These are phyloP conservation scores for Morpho achilles DNA, from an alignment of 2,888 invertebrate genomes.

Conservation along the genomic window DNA sequence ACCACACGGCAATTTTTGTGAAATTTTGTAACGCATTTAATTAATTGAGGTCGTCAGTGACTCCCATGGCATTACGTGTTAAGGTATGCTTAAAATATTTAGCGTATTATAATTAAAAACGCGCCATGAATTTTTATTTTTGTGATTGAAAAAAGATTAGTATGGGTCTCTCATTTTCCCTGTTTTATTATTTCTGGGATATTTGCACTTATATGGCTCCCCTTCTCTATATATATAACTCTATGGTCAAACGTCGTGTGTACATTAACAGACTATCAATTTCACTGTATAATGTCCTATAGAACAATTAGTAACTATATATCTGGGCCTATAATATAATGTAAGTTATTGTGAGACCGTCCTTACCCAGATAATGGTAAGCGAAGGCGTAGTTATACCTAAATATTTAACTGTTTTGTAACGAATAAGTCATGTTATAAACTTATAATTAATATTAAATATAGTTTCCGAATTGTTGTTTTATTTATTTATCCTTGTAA, in stretches of 20 bases:
- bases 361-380: conserved; percentile 74
- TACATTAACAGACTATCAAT: conserved; percentile 35
- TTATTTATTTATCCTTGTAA: conserved; percentile 31
- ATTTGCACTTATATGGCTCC: no score
- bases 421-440: conserved; percentile 77
- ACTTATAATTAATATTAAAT: conserved; percentile 77
- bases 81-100: no score
- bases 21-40: no score
- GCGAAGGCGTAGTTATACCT: conserved; percentile 67
- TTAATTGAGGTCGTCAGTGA: no score
- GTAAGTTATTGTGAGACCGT: conserved; percentile 74
- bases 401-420: conserved; percentile 75
- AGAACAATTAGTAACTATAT: conserved; percentile 25
- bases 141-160: no score
- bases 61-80: no score
- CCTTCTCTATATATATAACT: no score
- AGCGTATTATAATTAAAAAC: no score
- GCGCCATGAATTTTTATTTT: no score
- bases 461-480: conserved; percentile 62
- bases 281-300: conserved; percentile 14
- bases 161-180: no score
- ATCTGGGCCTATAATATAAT: conserved; percentile 72
- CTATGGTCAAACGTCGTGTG: conserved; percentile 22
- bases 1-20: no score
- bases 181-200: no score